These are phyloP conservation scores for Typhlichthys eigenmanni DNA, from an alignment of 2,797 vertebrate genomes.

Conservation along the genomic window DNA sequence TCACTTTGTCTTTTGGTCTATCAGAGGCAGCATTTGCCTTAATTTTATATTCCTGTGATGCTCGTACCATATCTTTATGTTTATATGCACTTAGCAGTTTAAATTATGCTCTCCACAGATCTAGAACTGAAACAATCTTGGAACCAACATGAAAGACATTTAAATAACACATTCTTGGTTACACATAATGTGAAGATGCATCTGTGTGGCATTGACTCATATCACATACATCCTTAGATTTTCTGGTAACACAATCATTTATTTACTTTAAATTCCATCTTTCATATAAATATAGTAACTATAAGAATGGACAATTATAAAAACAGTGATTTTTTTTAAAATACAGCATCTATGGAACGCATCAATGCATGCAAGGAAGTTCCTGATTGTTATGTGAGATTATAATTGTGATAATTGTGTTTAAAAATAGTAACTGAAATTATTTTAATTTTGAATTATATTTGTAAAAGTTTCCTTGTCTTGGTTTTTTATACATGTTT, in stretches of 20 bases:
- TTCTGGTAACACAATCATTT: conserved; percentile 62
- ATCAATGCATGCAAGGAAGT: conserved; percentile 87
- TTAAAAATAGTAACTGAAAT: conserved; percentile 86
- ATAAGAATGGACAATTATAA: conserved; percentile 62
- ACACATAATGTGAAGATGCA: too few relatives aligned
- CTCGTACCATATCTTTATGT: neutral
- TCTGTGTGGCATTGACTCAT: conserved; percentile 15
- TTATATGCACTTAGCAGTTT: conserved; percentile 2
- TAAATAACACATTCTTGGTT: neutral
- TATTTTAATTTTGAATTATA: conserved; percentile 80
- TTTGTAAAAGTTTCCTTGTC: conserved; percentile 81
- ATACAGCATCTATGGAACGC: conserved; percentile 85
- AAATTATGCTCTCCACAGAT: neutral
- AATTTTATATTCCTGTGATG: conserved; percentile 6
- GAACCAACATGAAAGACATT: neutral
- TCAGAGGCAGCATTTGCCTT: neutral
- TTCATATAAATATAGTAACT: conserved; percentile 71
- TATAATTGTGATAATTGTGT: conserved; percentile 86
- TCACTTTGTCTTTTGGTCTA: conserved; percentile 2
- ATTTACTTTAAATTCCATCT: conserved; percentile 67
- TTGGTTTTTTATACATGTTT: conserved; percentile 77
- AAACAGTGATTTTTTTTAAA: conserved; percentile 71
- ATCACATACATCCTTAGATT: conserved; percentile 57
- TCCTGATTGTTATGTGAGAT: conserved; percentile 86
- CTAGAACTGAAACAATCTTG: too few relatives aligned